Conservation (phyloP, 2,888 invertebrate genomes). For the Leptopilina myrica region DNA sequence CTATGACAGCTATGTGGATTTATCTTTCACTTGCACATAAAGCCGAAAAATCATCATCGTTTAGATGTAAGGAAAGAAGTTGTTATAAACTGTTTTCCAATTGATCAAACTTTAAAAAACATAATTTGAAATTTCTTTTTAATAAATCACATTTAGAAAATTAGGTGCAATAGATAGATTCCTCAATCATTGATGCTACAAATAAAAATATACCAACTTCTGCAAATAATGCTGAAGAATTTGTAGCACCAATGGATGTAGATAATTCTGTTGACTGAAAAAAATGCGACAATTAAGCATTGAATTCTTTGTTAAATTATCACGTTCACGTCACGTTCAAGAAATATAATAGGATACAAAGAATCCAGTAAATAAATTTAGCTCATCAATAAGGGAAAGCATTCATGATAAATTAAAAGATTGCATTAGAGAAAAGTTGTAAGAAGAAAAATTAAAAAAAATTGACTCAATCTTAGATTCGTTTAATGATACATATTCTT, state of each 20-base stretch:
- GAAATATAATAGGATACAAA: too few relatives aligned
- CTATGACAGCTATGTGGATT: neutral
- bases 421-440: neutral
- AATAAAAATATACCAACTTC: neutral
- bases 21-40: neutral
- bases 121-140: neutral
- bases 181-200: neutral
- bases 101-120: conserved; percentile 9
- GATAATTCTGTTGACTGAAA: too few relatives aligned
- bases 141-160: neutral
- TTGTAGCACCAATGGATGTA: neutral
- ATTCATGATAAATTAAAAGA: neutral
- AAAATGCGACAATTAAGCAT: too few relatives aligned
- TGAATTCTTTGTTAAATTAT: too few relatives aligned
- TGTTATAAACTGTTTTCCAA: conserved; percentile 12
- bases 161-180: neutral
- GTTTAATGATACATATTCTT: conserved; percentile 32
- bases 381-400: neutral
- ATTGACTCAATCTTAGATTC: conserved; percentile 35
- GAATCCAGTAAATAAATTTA: too few relatives aligned
- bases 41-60: neutral
- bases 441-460: conserved; percentile 14
- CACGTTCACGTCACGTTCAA: too few relatives aligned
- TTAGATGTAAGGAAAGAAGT: neutral
- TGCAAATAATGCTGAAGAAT: neutral